Evolutionary conservation across 2,888 invertebrate genomes (phyloP).

Genomic region (Chironomus tentans): DNA sequence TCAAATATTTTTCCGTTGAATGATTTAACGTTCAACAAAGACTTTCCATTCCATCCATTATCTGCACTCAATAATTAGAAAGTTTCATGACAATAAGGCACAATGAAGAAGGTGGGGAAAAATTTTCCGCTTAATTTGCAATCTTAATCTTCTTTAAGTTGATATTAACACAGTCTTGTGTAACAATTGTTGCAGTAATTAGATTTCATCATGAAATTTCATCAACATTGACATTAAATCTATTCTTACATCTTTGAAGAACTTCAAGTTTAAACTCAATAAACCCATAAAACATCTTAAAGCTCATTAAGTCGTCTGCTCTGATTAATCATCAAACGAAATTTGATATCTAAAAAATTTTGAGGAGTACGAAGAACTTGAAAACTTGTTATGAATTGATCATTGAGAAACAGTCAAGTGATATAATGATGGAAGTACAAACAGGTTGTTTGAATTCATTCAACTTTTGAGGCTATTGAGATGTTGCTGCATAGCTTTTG

Average conservation of each 20-base stretch:
- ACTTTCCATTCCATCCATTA: no score
- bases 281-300: not conserved
- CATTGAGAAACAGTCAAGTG: not conserved
- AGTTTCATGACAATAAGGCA: no score
- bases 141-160: not conserved
- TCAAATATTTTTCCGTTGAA: no score
- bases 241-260: not conserved
- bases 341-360: no score
- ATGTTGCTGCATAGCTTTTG: no score
- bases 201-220: not conserved
- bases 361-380: no score
- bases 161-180: not conserved
- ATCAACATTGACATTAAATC: not conserved
- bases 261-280: not conserved
- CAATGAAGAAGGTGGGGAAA: no score
- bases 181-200: not conserved
- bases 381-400: not conserved
- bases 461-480: not conserved
- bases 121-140: not conserved
- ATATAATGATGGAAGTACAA: not conserved
- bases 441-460: not conserved
- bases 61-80: no score
- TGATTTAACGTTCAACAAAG: no score
- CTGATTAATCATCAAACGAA: not conserved
- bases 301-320: not conserved